Evolutionary conservation across 2,888 invertebrate genomes (phyloP), one percentile per base, ranked within the genome.

Genomic region (Creontiades dilutus): DNA sequence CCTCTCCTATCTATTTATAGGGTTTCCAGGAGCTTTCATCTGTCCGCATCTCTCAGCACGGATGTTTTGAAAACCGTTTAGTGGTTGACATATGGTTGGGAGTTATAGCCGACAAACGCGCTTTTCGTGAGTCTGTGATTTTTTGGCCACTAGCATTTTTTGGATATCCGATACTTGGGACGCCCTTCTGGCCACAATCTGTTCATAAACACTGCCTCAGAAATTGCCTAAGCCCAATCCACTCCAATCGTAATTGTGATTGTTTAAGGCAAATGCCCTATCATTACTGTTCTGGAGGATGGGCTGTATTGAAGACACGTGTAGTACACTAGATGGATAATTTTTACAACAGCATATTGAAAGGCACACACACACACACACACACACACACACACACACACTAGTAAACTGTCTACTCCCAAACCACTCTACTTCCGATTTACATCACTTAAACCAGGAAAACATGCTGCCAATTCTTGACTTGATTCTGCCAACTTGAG

Each of bases 41-140:
- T 57, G 85, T 55, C 85, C 27, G 85, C 37, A 85, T 57, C 85
- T 46, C 47, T 78, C 78, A 78, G 16, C 47, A 16, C 78, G 78
- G 78, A 78, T 78, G 78, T 78, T 78, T 78, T 78, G 78, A 78
- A 78, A 46, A 78, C n/a, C 37, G 78, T 78, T 78, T 78, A 47
- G 37, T 78, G 78, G 47, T 68, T 78, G 78, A 78, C 37, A 78
- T 78, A 47, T 78, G 68, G 68, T 68, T 23, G 27, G 27, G 47
- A 78, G 46, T 78, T 78, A 78, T 78, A 46, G 78, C 78, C 47
- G 46, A 78, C 78, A 37, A 78, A 47, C 47, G 78, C 19, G 19
- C 61, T 68, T 68, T 68, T 68, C 19, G 68, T 68, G 68, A 68
- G 68, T 23, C 27, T 19, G 23, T 68, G 68, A 68, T 68, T 68